Percentiles rank a stretch among this genome's conserved stretches.
Conservation (phyloP, 1,140 invertebrate species). For the Bombus waltoni region DNA sequence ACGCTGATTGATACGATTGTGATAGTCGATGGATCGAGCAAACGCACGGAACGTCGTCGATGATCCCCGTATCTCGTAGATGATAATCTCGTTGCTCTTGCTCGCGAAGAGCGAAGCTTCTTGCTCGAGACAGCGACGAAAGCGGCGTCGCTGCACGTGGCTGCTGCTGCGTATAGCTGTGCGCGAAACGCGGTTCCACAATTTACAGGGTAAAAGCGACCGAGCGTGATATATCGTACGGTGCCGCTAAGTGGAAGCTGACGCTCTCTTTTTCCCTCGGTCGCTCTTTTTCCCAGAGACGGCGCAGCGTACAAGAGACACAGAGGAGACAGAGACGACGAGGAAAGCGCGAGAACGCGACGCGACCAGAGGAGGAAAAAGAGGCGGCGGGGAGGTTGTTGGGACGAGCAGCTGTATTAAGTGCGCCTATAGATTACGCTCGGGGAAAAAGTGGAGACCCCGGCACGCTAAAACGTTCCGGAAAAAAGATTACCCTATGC, state of each 20-base stretch:
- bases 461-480: slow-evolving; percentile 75
- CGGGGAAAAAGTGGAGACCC: slow-evolving; percentile 68
- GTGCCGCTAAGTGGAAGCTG: slow-evolving; percentile 75
- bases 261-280: slow-evolving; percentile 29
- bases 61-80: no score
- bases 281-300: not conserved
- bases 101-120: not conserved
- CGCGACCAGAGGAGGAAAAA: slow-evolving; percentile 20
- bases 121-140: not conserved
- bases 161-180: slow-evolving; percentile 3
- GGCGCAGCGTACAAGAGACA: not conserved
- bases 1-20: no score
- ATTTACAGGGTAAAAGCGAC: slow-evolving; percentile 65
- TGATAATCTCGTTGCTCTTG: no score
- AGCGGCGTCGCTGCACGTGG: slow-evolving; percentile 26
- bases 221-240: slow-evolving; percentile 78
- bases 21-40: no score
- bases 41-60: no score
- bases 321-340: slow-evolving; percentile 27
- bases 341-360: slow-evolving; percentile 11
- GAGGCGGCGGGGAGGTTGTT: slow-evolving; percentile 64
- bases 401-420: slow-evolving; percentile 80
- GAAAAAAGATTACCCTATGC: slow-evolving; percentile 74
- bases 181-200: slow-evolving; percentile 45
- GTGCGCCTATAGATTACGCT: slow-evolving; percentile 81